Base-by-base conservation (phyloP, 2,888 invertebrate species). In the Priocnemis perturbator region DNA sequence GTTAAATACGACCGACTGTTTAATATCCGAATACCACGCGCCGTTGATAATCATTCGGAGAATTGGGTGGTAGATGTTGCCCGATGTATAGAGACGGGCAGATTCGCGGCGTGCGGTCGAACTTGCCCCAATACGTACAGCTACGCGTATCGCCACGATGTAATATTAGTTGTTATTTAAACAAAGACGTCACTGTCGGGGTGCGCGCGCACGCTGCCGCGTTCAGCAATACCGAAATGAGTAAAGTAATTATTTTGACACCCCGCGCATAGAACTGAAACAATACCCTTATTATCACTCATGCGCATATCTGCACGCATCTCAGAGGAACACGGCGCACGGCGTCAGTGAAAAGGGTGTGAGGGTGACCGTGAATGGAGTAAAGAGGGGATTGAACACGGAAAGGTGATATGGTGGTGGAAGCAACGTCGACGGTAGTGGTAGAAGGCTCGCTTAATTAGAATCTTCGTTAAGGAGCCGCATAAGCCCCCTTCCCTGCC, bases 381-480 rank as follows among this genome's bases (percentile, higher is more conserved):
- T 20, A 19, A 57, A 45, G 57, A 20, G n/a, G 30, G 23, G 7
- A 11, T 14, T 26, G 30, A 56, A 56, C 11, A 50, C 50, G 20
- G n/a, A 3, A 60, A 60, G 48, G 26, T n/a, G n/a, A n/a, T n/a
- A n/a, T n/a, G n/a, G 48, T n/a, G 44, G 45, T 37, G 57, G 20
- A 45, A 15, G 58, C 14, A 21, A 21, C 20, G 23, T 15, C 15
- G 53, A 21, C 53, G 53, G 21, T 26, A 56, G 55, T 26, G 63
- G 52, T 37, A 47, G 71, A 60, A 50, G 73, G 71, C 58, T 73
- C 77, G 73, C 82, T 83, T 83, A 84, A 84, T 84, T 84, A 84
- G 84, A 84, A 83, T 84, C 82, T 84, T 84, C 81, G 83, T 83
- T 84, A 84, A 81, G 79, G 79, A 77, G 74, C 74, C 77, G 77